Base-by-base conservation (phyloP, 1,140 invertebrate species). In the Drosophila lacertosa region DNA sequence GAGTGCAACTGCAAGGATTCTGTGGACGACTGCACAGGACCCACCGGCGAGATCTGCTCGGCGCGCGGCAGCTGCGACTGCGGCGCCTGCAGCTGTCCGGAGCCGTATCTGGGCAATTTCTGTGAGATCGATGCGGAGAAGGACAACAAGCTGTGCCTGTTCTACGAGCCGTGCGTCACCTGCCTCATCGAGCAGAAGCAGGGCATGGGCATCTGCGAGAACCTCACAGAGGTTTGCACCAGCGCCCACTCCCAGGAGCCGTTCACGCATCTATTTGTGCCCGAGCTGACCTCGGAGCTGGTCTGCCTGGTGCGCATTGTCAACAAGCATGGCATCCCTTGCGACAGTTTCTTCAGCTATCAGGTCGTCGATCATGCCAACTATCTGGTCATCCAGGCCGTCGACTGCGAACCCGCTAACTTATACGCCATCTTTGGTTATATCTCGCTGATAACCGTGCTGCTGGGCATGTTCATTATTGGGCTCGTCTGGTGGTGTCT, bases 71-170 rank as follows among this genome's bases (percentile, higher is more conserved):
- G 92, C 0, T 94, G 94, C 57, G 86, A 92, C 5, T 94, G 97
- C 90, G 97, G 97, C 68, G 91, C 92, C 35, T 97, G 97, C 91
- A 90, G 92, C 2, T 97, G 97, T 89, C 51, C 79, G 3, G 72
- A 78, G 7, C 67, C 73, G 0, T 90, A 69, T 40, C 16, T 74
- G 47, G 90, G 90, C 1, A 77, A 51, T 24, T 91, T 89, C 45
- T 91, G 90, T 26, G 90, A 91, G 33, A 81, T 79, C 22, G 80
- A 80, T 45, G 40, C 68, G 1, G 74, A 90, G 26, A 77, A 74
- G 55, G 78, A 89, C n/a, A 91, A 91, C 74, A 89, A 90, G 9
- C 22, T 91, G n/a, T 91, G 90, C 24, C 59, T 57, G 24, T 91
- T 84, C 69, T 91, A 89, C 35, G 90, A 91, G 35, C 82, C 90